Evolutionary conservation across 2,888 invertebrate genomes (phyloP).

Genomic region (Gymnosoma rotundatum): DNA sequence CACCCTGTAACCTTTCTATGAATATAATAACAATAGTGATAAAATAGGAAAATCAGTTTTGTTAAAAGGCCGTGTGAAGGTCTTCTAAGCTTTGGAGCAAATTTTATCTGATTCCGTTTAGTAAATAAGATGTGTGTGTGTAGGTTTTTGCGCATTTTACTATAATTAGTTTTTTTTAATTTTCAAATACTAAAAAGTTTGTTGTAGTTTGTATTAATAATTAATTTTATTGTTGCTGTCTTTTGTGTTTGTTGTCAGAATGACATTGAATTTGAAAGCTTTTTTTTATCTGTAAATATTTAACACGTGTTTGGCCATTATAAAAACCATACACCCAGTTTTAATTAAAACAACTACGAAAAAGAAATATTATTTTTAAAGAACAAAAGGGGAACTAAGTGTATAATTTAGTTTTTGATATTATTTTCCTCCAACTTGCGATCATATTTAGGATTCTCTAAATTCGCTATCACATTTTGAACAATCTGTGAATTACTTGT

Average conservation of each 20-base stretch:
- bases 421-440: too few species aligned
- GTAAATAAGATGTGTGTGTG: not conserved
- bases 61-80: conserved; percentile 6
- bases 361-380: too few species aligned
- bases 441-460: too few species aligned
- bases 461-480: too few species aligned
- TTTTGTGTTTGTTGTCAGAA: not conserved
- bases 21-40: not conserved
- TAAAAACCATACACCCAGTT: conserved; percentile 1
- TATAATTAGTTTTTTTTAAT: conserved; percentile 1
- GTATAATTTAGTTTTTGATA: too few species aligned
- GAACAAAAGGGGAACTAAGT: too few species aligned
- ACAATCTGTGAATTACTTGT: too few species aligned
- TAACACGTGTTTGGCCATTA: conserved; percentile 25
- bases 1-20: conserved; percentile 43
- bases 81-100: conserved; percentile 1
- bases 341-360: not conserved
- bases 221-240: not conserved
- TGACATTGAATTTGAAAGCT: conserved; percentile 42
- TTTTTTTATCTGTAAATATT: conserved; percentile 4
- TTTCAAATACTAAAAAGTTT: not conserved
- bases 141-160: not conserved
- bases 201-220: not conserved
- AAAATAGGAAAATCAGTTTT: conserved; percentile 2
- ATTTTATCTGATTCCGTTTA: conserved; percentile 1